Conservation (phyloP, 2,113 vertebrate genomes). For the Acinonyx jubatus region DNA sequence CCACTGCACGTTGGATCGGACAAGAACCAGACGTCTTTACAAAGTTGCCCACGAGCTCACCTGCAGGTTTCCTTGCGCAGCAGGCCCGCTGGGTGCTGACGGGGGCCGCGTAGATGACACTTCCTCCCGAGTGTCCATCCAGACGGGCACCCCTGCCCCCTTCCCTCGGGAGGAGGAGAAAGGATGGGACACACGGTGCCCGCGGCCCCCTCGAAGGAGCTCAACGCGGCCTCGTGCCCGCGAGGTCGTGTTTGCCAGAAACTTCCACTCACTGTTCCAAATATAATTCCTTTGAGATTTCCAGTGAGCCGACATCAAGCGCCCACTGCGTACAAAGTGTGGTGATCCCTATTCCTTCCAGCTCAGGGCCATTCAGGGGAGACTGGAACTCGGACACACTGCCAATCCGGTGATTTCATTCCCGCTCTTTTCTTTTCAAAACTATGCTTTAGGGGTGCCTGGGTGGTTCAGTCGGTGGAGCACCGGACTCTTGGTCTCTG, state of each 20-base stretch:
- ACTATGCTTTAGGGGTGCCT: no score
- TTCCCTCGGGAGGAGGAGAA: background rate
- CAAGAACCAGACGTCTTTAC: background rate
- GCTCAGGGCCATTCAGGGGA: background rate
- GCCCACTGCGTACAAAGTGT: background rate
- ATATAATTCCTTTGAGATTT: background rate
- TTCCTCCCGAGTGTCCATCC: background rate
- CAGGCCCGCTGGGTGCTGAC: fast-evolving
- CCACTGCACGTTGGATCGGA: background rate
- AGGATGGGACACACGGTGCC: background rate
- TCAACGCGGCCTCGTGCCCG: background rate
- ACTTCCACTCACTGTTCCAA: background rate
- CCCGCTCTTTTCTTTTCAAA: background rate
- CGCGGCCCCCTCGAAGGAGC: background rate
- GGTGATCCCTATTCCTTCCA: background rate
- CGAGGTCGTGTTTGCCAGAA: no score
- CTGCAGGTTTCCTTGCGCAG: background rate
- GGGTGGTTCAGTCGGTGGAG: no score
- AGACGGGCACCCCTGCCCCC: background rate
- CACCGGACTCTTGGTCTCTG: no score
- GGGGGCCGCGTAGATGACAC: fast-evolving
- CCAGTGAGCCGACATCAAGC: background rate
- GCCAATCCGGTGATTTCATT: background rate
- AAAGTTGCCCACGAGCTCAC: fast-evolving
- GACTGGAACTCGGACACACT: fast-evolving